Base-by-base conservation (phyloP, 1,140 invertebrate species). In the Conus betulinus region DNA sequence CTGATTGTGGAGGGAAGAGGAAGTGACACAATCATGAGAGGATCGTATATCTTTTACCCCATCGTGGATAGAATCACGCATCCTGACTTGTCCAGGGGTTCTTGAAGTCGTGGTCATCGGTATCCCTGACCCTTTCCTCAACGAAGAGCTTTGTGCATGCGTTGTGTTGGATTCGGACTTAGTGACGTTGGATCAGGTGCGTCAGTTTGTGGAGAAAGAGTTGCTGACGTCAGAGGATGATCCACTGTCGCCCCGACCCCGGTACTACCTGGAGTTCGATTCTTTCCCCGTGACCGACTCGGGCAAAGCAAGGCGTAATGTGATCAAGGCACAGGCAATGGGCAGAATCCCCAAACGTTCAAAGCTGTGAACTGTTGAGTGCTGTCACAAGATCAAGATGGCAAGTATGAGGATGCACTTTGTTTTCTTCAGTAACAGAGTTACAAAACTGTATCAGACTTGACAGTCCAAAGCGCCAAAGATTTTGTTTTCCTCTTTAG, bases 31-130 rank as follows among this genome's bases (percentile, higher is more conserved):
- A 85, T 85, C 27, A 63, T 67, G 55, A 57, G 71, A 20, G 60
- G 84, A n/a, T 23, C 60, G 17, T 71, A 71, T n/a, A n/a, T 85
- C 51, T 71, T 85, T 51, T 85, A 85, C 63, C 84, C n/a, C 84
- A 15, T 23, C 39, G 15, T 71, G 60, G 60, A 23, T 85, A 0
- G 84, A 85, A 85, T 4, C 84, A 11, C n/a, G 60, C 10, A 85
- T 85, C 63, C 20, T 15, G 10, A 13, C 39, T 23, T 85, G 6
- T 60, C 84, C 13, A 60, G 84, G 25, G 84, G 0, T 39, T 85
- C 3, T 3, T 57, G 63, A 74, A 10, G 84, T 53, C 39, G 13
- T 67, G 0, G 63, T 85, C n/a, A 25, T 67, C 23, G 63, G 84
- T 5, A 60, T 85, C 11, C 84, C 84, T 5, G 84, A 85, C 25